Percentiles rank a stretch among this genome's conserved stretches.
phyloP scores from a whole-genome alignment of 2,888 invertebrate species.

The Dasysyrphus tricinctus region DNA sequence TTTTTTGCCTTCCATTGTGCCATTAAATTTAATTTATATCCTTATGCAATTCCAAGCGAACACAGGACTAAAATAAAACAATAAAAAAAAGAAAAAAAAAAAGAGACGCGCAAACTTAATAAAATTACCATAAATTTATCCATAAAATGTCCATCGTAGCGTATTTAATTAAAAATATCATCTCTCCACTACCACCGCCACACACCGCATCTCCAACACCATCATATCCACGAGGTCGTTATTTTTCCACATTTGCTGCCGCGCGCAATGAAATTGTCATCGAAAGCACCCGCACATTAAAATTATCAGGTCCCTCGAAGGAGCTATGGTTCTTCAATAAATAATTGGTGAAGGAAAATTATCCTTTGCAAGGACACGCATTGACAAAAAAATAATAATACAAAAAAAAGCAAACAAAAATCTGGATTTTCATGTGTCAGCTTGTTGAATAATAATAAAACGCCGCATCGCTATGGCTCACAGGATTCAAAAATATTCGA shows the following conservation, averaged over 20 bases:
- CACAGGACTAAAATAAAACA: slow-evolving; percentile 39
- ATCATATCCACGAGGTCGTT: slow-evolving; percentile 43
- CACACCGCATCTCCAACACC: neutral
- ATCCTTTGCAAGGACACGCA: slow-evolving; percentile 68
- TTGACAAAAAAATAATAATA: slow-evolving; percentile 23
- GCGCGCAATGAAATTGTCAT: slow-evolving; percentile 72
- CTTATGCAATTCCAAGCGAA: slow-evolving; percentile 60
- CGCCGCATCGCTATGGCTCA: slow-evolving; percentile 5
- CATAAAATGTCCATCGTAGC: slow-evolving; percentile 73
- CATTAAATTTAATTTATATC: slow-evolving; percentile 75
- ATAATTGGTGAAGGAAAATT: slow-evolving; percentile 67
- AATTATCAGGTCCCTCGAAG: slow-evolving; percentile 65
- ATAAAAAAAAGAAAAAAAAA: slow-evolving; percentile 1
- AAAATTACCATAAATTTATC: slow-evolving; percentile 76
- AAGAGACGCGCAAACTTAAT: slow-evolving; percentile 60
- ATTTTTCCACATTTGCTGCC: slow-evolving; percentile 50
- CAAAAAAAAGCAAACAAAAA: slow-evolving; percentile 30
- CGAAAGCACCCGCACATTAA: slow-evolving; percentile 68
- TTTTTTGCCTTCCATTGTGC: slow-evolving; percentile 20
- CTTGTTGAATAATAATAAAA: slow-evolving; percentile 75
- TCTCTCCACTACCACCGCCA: slow-evolving; percentile 32
- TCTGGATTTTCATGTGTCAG: slow-evolving; percentile 72
- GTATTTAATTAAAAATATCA: slow-evolving; percentile 75
- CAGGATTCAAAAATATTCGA: neutral
- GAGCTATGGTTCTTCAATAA: slow-evolving; percentile 53